These are phyloP conservation scores for Cercopithecus mona DNA, from an alignment of 2,113 vertebrate genomes.

Conservation along the genomic window DNA sequence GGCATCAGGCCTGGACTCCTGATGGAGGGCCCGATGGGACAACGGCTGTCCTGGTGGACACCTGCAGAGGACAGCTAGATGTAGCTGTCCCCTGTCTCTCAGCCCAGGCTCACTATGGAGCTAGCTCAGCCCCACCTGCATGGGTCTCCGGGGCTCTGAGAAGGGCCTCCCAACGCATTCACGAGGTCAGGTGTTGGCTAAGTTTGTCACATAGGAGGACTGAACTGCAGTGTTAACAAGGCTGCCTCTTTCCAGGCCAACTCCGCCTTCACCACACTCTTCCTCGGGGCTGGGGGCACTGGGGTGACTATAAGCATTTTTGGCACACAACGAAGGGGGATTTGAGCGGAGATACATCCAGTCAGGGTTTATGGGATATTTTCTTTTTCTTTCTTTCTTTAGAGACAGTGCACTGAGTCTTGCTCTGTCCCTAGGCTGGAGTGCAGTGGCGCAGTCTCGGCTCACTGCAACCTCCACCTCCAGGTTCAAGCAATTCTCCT, in stretches of 20 bases:
- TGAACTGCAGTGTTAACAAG: not conserved
- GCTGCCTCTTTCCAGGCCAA: fast-evolving
- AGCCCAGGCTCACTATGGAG: fast-evolving
- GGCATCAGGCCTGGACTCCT: not conserved
- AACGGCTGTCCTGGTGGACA: not conserved
- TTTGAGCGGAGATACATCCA: not conserved
- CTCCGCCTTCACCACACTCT: not conserved
- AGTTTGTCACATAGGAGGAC: too few species aligned
- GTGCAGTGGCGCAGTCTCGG: too few species aligned
- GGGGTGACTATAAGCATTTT: not conserved
- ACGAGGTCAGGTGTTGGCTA: too few species aligned
- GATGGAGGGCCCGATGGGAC: not conserved
- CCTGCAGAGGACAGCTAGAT: not conserved
- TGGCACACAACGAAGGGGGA: not conserved
- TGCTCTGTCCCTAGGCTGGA: too few species aligned
- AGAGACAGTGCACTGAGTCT: too few species aligned
- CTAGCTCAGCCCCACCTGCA: not conserved
- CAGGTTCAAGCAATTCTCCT: too few species aligned
- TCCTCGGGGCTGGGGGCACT: fast-evolving
- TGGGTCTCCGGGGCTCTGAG: fast-evolving
- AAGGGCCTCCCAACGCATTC: not conserved
- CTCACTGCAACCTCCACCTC: too few species aligned
- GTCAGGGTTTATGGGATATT: not conserved
- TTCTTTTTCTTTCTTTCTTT: too few species aligned
- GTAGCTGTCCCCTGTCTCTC: not conserved